These are phyloP conservation scores for Cylindroiulus punctatus DNA, from an alignment of 2,888 invertebrate genomes.

Conservation along the genomic window DNA sequence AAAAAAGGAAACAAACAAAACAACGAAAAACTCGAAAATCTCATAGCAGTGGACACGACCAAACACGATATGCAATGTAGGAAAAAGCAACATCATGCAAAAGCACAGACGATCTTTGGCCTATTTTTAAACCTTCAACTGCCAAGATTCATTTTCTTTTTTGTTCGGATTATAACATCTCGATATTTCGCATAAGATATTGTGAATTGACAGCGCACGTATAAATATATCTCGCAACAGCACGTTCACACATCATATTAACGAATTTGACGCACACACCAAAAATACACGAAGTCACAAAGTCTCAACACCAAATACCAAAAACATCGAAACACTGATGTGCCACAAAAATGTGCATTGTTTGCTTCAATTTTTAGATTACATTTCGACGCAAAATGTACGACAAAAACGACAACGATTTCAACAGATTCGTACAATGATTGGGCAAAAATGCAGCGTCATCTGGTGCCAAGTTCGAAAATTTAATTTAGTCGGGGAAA, in stretches of 20 bases:
- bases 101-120: constrained; percentile 29
- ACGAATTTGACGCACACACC: not conserved
- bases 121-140: constrained; percentile 40
- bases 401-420: not conserved
- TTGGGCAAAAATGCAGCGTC: too few relatives aligned
- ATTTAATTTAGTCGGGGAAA: too few relatives aligned
- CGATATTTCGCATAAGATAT: not conserved
- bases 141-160: constrained; percentile 19
- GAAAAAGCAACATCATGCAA: not conserved
- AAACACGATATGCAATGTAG: not conserved
- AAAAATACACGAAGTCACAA: not conserved
- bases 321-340: not conserved
- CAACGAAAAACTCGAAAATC: not conserved
- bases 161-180: not conserved
- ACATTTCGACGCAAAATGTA: not conserved
- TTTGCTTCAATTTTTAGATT: not conserved
- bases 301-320: not conserved
- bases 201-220: not conserved
- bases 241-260: constrained; percentile 1
- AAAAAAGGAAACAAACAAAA: too few relatives aligned
- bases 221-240: not conserved
- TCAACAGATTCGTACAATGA: too few relatives aligned
- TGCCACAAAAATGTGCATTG: not conserved
- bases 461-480: too few relatives aligned
- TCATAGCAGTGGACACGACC: not conserved